These are phyloP conservation scores for Cordilura impudica DNA, from an alignment of 2,888 invertebrate genomes.

Conservation along the genomic window DNA sequence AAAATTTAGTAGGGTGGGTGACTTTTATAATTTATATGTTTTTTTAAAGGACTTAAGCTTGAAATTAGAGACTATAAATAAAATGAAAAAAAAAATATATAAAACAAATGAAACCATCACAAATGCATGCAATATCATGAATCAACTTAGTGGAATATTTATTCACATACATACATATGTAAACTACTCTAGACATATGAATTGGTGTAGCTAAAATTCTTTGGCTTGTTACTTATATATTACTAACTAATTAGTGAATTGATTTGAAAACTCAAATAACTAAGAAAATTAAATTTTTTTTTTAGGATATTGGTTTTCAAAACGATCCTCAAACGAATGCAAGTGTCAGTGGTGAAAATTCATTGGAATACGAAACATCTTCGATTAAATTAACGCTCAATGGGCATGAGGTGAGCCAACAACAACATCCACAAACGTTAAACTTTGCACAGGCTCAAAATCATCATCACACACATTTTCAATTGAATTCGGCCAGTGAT, in stretches of 20 bases:
- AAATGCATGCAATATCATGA: conserved; percentile 42
- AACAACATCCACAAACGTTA: conserved; percentile 33
- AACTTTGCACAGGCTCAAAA: conserved; percentile 43
- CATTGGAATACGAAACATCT: conserved; percentile 72
- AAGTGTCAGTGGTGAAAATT: conserved; percentile 83
- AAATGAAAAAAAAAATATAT: conserved; percentile 12
- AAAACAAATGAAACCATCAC: conserved; percentile 7
- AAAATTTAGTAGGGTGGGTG: conserved; percentile 58
- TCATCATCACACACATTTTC: conserved; percentile 62
- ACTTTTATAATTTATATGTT: conserved; percentile 20
- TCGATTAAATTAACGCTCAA: conserved; percentile 73
- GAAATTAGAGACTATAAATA: conserved; percentile 49
- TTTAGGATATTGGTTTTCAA: conserved; percentile 86
- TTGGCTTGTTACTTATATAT: conserved; percentile 48
- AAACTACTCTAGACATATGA: neutral
- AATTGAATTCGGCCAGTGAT: conserved; percentile 71
- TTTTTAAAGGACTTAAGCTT: conserved; percentile 55
- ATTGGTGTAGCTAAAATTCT: conserved; percentile 47
- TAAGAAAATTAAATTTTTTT: conserved; percentile 8
- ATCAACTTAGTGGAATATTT: conserved; percentile 28
- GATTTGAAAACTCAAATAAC: neutral
- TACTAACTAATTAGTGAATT: neutral
- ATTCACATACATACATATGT: neutral
- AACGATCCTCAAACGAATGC: conserved; percentile 88
- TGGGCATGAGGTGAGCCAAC: conserved; percentile 70